A percentile compares a stretch with the other conserved stretches of the same genome.
Evolutionary conservation across 1,140 invertebrate genomes (phyloP).

Genomic region (Atta colombica): DNA sequence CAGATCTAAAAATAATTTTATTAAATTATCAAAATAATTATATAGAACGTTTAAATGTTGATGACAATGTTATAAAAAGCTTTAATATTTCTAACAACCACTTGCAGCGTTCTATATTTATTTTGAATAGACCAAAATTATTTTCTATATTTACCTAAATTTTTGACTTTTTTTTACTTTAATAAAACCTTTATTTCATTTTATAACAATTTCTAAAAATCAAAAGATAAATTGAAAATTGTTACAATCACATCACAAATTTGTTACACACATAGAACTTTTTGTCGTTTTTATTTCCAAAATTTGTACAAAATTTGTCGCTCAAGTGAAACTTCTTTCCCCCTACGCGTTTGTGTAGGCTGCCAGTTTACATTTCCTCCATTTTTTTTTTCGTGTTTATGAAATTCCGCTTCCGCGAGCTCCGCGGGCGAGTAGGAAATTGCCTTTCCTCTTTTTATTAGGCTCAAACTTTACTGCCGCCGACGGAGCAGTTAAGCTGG

Average conservation of each 20-base stretch:
- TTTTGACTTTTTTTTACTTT: no score
- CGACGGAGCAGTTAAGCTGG: slow-evolving; percentile 54
- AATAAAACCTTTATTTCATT: no score
- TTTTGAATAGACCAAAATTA: no score
- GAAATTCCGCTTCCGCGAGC: slow-evolving; percentile 46
- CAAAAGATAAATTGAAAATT: not conserved
- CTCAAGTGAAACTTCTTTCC: not conserved
- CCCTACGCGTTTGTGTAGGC: not conserved
- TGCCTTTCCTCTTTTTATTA: slow-evolving; percentile 69
- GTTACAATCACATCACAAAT: not conserved
- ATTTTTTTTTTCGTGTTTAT: slow-evolving; percentile 30
- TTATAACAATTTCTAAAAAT: no score
- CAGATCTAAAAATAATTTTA: no score
- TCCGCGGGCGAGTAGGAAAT: slow-evolving; percentile 47
- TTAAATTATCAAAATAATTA: no score
- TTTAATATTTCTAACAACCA: no score
- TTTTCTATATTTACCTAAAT: no score
- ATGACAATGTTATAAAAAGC: no score
- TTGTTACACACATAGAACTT: not conserved
- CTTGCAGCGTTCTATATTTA: no score
- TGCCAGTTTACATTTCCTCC: slow-evolving; percentile 21
- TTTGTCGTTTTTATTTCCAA: not conserved
- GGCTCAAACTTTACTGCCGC: slow-evolving; percentile 52
- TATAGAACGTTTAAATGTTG: no score
- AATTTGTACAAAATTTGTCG: slow-evolving; percentile 24